phyloP scores from a whole-genome alignment of 2,888 invertebrate species.

The Nipponacmea schrenckii region DNA sequence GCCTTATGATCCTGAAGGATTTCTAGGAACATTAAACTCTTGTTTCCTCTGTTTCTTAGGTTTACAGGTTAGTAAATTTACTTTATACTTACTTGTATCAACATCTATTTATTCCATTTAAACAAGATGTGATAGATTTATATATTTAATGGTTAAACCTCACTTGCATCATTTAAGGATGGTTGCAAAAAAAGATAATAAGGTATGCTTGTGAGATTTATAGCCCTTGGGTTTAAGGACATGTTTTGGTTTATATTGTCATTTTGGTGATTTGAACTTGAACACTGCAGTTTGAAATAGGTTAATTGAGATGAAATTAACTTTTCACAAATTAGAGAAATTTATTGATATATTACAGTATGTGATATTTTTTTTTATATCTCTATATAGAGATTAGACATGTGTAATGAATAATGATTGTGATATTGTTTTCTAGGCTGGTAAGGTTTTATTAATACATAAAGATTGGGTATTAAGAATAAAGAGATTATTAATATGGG shows the following conservation, averaged over 20 bases:
- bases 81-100: slow-evolving; percentile 79
- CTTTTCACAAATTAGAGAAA: too few relatives aligned
- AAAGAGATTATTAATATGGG: slow-evolving; percentile 83
- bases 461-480: slow-evolving; percentile 70
- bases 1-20: slow-evolving; percentile 86
- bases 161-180: slow-evolving; percentile 72
- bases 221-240: too few relatives aligned
- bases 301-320: too few relatives aligned
- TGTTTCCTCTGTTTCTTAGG: slow-evolving; percentile 69
- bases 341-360: too few relatives aligned
- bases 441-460: slow-evolving; percentile 77
- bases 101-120: too few relatives aligned
- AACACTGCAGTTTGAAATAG: too few relatives aligned
- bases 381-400: too few relatives aligned
- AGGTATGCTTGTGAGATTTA: too few relatives aligned
- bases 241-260: too few relatives aligned
- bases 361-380: too few relatives aligned
- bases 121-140: neutral
- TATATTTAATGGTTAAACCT: slow-evolving; percentile 65
- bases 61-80: slow-evolving; percentile 64
- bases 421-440: slow-evolving; percentile 74
- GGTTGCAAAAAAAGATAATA: too few relatives aligned
- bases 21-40: slow-evolving; percentile 76
- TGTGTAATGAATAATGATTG: neutral
- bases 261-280: too few relatives aligned